Evolutionary conservation across 2,797 vertebrate species (phyloP), one percentile per base, ranked within the genome.

Genomic region (Apogon talboti): DNA sequence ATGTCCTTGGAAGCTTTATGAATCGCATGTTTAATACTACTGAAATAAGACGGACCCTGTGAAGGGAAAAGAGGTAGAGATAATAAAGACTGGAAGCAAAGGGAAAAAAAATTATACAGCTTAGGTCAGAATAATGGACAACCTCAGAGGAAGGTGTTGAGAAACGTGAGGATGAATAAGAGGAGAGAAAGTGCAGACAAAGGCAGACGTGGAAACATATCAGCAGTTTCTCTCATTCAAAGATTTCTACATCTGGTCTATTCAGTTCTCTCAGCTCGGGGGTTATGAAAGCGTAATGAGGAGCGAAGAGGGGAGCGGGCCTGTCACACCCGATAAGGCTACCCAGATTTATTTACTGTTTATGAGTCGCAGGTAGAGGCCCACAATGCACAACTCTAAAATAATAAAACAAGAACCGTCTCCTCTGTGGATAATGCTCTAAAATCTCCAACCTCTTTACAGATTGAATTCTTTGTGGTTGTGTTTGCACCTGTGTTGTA

Each of bases 1-100:
- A 71, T 78, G 82, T 78, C 77, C 85, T 87, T 88, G 81, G 78
- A 88, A 90, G 80, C 86, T 86, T 88, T 80, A 85, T 88, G 59
- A 79, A 82, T 88, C 81, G 45, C 45, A 70, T 19, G 40, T 66
- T 67, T 71, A 73, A 76, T 76, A 74, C 56, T 53, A 69, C 53
- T 62, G 71, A 74, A 79, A 71, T 66, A 71, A 71, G 58, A 64
- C 19, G 6, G 46, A 41, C 10, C 3, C 48, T 63, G 74, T 67
- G 55, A 59, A 48, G 43, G 52, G 42, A 51, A 38, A 58, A 57
- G 40, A 61, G 6, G 3, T 35, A 45, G 19, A 71, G 57, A 63
- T 64, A 40, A 43, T n/a, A 30, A 44, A 28, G 40, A 57, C 14
- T 12, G 19, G 19, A 52, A 19, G 33, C 2, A 44, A 42, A 33